These are phyloP conservation scores for Epirrhoe tristata DNA, from an alignment of 2,888 invertebrate genomes.

Conservation along the genomic window DNA sequence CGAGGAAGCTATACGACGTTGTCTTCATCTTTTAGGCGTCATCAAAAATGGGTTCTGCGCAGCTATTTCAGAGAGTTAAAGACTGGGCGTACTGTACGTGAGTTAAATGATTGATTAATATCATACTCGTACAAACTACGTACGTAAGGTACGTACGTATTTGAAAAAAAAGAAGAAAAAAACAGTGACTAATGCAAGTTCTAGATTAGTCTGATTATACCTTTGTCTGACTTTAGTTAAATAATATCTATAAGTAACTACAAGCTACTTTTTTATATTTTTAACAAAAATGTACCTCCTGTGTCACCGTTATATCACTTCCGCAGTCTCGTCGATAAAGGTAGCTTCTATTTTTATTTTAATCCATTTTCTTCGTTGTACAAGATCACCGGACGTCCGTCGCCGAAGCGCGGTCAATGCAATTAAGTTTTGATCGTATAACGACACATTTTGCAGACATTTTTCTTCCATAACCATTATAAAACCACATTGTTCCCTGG, in stretches of 20 bases:
- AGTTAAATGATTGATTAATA: not conserved
- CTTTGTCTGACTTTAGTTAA: slow-evolving; percentile 6
- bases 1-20: no score
- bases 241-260: not conserved
- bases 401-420: slow-evolving; percentile 72
- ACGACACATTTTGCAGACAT: slow-evolving; percentile 73
- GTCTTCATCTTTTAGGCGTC: no score
- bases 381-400: slow-evolving; percentile 75
- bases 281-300: slow-evolving; percentile 31
- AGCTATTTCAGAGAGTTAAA: no score
- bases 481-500: slow-evolving; percentile 33
- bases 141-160: no score
- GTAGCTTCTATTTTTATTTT: slow-evolving; percentile 72
- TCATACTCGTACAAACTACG: not conserved
- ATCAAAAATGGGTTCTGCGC: no score
- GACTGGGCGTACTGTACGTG: no score
- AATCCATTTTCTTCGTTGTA: slow-evolving; percentile 75
- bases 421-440: slow-evolving; percentile 82
- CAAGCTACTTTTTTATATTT: slow-evolving; percentile 36
- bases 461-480: slow-evolving; percentile 50
- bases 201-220: slow-evolving; percentile 6
- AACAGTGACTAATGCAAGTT: not conserved
- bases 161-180: not conserved
- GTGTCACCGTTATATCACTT: slow-evolving; percentile 35
- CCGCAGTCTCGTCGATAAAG: slow-evolving; percentile 46